phyloP scores from a whole-genome alignment of 1,140 invertebrate genomes.

The Aphidius gifuensis region DNA sequence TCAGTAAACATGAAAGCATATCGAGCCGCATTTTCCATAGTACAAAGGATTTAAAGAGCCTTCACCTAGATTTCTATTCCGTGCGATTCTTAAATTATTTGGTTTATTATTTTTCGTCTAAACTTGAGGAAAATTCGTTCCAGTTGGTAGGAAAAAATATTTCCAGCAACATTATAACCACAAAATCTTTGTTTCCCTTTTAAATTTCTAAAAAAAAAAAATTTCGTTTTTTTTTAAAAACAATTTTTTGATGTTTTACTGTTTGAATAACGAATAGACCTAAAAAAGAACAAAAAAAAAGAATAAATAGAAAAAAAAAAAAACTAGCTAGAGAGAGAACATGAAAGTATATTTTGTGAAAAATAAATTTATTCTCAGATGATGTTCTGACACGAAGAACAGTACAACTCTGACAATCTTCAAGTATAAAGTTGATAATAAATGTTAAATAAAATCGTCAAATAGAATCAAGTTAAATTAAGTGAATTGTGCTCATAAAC shows the following conservation, averaged over 20 bases:
- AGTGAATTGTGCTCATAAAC: too few relatives aligned
- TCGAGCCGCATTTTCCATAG: constrained; percentile 28
- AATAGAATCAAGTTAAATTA: too few relatives aligned
- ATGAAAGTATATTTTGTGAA: constrained; percentile 23
- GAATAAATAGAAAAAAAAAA: too few relatives aligned
- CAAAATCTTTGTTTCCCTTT: constrained; percentile 31
- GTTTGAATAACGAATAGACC: too few relatives aligned
- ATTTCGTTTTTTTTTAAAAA: too few relatives aligned
- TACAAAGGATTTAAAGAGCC: constrained; percentile 22
- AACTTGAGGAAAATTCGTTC: constrained; percentile 27
- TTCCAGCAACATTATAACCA: constrained; percentile 40
- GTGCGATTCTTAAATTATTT: background rate
- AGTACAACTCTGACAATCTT: constrained; percentile 1
- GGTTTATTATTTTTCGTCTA: constrained; percentile 27
- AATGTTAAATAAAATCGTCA: too few relatives aligned
- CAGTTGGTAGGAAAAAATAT: constrained; percentile 27
- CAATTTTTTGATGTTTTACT: too few relatives aligned
- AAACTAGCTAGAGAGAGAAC: too few relatives aligned
- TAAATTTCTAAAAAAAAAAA: too few relatives aligned
- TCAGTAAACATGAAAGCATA: constrained; percentile 25
- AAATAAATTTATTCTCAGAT: constrained; percentile 3
- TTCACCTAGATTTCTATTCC: constrained; percentile 36
- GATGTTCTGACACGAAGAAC: background rate
- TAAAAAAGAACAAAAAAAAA: too few relatives aligned
- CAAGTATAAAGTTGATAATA: background rate